These are phyloP conservation scores for Drosophila paramelanica DNA, from an alignment of 2,888 invertebrate genomes.

Conservation along the genomic window DNA sequence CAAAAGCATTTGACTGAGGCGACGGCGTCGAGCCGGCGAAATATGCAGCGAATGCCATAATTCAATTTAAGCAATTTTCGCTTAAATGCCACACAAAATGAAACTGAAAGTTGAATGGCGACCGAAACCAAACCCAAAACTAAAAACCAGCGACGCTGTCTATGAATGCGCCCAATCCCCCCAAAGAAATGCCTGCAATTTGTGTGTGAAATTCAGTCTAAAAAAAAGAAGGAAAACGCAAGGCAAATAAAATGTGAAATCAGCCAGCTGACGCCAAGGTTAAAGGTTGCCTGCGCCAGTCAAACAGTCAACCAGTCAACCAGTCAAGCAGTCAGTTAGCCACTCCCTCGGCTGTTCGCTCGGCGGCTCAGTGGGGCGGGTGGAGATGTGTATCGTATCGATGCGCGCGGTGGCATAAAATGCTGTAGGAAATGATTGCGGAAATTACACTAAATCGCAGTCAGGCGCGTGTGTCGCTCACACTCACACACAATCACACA, in stretches of 20 bases:
- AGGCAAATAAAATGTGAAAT: slow-evolving; percentile 28
- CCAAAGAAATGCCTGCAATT: slow-evolving; percentile 32
- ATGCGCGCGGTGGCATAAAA: slow-evolving; percentile 65
- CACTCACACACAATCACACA: slow-evolving; percentile 9
- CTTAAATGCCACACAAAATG: slow-evolving; percentile 55
- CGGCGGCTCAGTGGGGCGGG: slow-evolving; percentile 3
- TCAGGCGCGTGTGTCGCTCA: slow-evolving; percentile 52
- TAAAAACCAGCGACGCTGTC: slow-evolving; percentile 21
- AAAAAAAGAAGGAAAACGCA: slow-evolving; percentile 12
- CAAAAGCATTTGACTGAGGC: slow-evolving; percentile 69
- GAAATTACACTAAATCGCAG: slow-evolving; percentile 77
- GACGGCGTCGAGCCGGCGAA: slow-evolving; percentile 28
- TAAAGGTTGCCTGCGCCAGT: slow-evolving; percentile 19
- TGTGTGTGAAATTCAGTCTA: slow-evolving; percentile 25
- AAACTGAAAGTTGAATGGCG: slow-evolving; percentile 50
- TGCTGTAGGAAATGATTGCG: slow-evolving; percentile 77
- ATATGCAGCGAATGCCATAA: slow-evolving; percentile 68
- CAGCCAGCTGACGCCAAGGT: slow-evolving; percentile 47
- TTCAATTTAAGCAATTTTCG: slow-evolving; percentile 63
- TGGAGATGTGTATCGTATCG: slow-evolving; percentile 45
- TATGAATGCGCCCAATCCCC: slow-evolving; percentile 17
- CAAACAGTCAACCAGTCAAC: slow-evolving; percentile 16
- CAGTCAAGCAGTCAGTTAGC: slow-evolving; percentile 37
- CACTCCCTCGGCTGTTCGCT: slow-evolving; percentile 9
- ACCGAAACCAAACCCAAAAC: not conserved